Conservation (phyloP, 2,797 vertebrate genomes). For the Acipenser oxyrinchus region DNA sequence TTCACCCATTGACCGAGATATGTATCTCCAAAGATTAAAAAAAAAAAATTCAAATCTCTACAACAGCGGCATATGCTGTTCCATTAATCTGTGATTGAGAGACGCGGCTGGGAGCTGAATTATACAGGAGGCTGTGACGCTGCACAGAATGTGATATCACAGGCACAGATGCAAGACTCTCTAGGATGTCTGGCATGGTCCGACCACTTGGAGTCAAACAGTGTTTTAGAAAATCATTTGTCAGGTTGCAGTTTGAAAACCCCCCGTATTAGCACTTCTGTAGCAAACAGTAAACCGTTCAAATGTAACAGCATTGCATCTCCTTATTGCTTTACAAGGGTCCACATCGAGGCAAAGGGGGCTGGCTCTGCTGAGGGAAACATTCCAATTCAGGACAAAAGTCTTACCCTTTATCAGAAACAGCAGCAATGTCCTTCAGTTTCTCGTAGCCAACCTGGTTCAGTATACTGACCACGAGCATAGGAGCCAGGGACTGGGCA, state of each 20-base stretch:
- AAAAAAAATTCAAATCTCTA: background rate
- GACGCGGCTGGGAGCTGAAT: too few relatives aligned
- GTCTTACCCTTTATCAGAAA: conserved; percentile 55
- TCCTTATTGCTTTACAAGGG: background rate
- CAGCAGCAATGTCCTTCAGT: conserved; percentile 43
- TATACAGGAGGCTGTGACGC: too few relatives aligned
- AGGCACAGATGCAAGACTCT: too few relatives aligned
- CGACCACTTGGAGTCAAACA: too few relatives aligned
- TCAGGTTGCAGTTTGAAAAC: background rate
- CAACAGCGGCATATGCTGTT: too few relatives aligned
- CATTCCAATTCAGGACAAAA: background rate
- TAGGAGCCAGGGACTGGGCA: conserved; percentile 80
- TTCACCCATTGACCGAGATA: too few relatives aligned
- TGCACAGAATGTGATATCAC: too few relatives aligned
- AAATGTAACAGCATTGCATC: background rate
- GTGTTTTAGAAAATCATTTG: too few relatives aligned
- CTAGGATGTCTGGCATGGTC: too few relatives aligned
- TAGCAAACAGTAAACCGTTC: background rate
- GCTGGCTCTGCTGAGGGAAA: background rate
- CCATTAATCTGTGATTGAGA: too few relatives aligned
- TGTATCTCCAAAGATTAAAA: background rate
- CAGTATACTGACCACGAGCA: conserved; percentile 69
- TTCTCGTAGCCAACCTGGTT: conserved; percentile 77
- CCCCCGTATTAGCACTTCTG: background rate
- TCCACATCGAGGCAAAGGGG: background rate